Base-by-base conservation (phyloP, 2,797 vertebrate species). In the Myotis pilosus region DNA sequence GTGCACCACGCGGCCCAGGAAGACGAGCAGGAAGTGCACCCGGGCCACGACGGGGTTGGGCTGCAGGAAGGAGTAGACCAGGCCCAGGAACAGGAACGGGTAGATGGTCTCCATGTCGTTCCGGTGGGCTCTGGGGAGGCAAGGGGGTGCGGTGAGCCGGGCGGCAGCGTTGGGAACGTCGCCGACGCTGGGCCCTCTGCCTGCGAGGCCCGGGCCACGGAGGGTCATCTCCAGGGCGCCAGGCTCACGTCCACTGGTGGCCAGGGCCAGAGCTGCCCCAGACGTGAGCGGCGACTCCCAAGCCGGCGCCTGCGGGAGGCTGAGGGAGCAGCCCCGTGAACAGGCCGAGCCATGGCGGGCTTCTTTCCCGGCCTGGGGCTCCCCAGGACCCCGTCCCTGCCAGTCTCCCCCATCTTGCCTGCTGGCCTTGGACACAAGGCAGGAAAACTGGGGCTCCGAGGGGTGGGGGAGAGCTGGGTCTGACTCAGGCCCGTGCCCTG, bases 41-140 rank as follows among this genome's bases (percentile, higher is more conserved):
- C 98, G 98, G 75, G 99, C 99, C n/a, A 98, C 92, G 0, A 93
- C 0, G 0, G 98, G 97, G 0, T 97, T 98, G 5, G 99, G 99
- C 22, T 98, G 98, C 4, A 98, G 98, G 97, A 99, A 92, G 80
- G 98, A 99, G 98, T 99, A 99, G 97, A 99, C 36, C 0, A 99
- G 98, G 2, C 99, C 99, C 2, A 99, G 98, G 97, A 99, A 99
- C 51, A 99, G 98, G 98, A 99, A 99, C 1, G 99, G 99, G 6
- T 99, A 98, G 97, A 99, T 99, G 98, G 99, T 99, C 98, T 99
- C 99, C 98, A 99, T 97, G 98, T 99, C 99, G 0, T 99, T 99
- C 4, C 74, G 44, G 92, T 99, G 99, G 83, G 99, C 99, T 91
- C 99, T 99, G 93, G 28, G 79, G 87, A 17, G 47, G 1, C 95